Base-by-base conservation (phyloP, 2,797 vertebrate species). In the Echiichthys vipera region DNA sequence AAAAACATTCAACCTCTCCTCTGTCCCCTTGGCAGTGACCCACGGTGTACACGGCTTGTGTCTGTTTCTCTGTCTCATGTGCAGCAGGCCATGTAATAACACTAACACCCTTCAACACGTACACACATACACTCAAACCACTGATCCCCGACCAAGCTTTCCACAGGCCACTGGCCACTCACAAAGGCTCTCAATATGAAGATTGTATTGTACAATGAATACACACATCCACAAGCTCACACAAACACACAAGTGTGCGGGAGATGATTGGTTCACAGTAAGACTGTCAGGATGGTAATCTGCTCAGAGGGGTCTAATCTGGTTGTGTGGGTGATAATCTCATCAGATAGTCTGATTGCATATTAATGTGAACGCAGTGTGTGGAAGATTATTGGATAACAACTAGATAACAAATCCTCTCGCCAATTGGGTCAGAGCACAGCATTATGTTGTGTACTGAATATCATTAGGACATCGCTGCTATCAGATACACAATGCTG, bases 71-170 rank as follows among this genome's bases (percentile, higher is more conserved):
- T 55, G 84, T 85, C 79, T 85, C 65, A 80, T 81, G 89, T 79
- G 81, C 91, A 92, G 78, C 17, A 77, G 78, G 80, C 88, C 89
- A 89, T 90, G 89, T 88, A 91, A 92, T 91, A 89, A 88, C 82
- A 80, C 72, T 53, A 85, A 87, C 86, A 89, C 78, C 53, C 54
- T 77, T 74, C 64, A 78, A 78, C 81, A 84, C 74, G 69, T 24
- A 78, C 34, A 83, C 81, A 64, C 72, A 73, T 13, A 74, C 78
- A 78, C 68, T 66, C 65, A 67, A 80, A 63, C 65, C 83, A 73
- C 79, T 87, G 88, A 88, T 88, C 84, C 89, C 68, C 25, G 20
- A 76, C 80, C 64, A 15, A 64, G 81, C 84, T 80, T 78, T 81
- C 66, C 82, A 89, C 84, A 88, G 77, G 54, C 84, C 83, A 71